phyloP scores from a whole-genome alignment of 2,113 vertebrate species.

The Pandion haliaetus region DNA sequence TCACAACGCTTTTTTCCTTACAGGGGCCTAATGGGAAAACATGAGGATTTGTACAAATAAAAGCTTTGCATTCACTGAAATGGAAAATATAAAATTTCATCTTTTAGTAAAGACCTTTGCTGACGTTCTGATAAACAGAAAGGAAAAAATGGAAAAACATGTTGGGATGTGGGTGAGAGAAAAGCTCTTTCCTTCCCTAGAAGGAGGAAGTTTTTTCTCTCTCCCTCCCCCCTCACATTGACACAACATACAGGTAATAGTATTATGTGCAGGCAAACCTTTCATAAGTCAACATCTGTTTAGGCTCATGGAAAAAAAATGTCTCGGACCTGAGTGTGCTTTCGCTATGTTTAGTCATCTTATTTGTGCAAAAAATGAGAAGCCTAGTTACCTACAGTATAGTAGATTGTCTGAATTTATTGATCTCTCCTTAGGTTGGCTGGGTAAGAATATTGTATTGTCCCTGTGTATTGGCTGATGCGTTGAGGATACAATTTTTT shows the following conservation, averaged over 20 bases:
- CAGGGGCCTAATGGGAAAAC: slow-evolving; percentile 40
- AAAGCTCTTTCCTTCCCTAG: background rate
- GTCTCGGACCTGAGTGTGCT: background rate
- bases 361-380: background rate
- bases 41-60: slow-evolving; percentile 35
- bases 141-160: background rate
- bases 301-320: background rate
- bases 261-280: background rate
- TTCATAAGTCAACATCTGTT: background rate
- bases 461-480: background rate
- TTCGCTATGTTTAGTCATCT: background rate
- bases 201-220: background rate
- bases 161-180: background rate
- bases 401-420: background rate
- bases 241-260: background rate
- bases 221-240: background rate
- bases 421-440: background rate
- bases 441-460: background rate
- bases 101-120: background rate
- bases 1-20: background rate
- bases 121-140: background rate
- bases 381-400: background rate
- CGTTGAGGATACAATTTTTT: background rate
- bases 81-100: background rate
- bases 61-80: background rate